Evolutionary conservation across 64 coral and sea anemone genomes (phyloP).

Genomic region (Montipora cactus): DNA sequence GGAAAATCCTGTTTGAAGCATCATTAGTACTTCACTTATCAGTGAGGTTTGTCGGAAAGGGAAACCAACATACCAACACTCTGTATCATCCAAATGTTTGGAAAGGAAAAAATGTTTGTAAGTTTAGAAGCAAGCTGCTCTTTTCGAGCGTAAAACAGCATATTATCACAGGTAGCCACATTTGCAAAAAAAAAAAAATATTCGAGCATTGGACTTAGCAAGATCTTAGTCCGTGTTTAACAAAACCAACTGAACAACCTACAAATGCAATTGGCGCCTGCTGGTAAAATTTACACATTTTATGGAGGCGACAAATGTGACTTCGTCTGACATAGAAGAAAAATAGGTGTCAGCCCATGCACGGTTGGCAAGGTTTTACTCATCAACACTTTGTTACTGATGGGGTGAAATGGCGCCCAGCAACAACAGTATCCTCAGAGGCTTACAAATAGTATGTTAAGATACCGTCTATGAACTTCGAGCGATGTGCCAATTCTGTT

Average conservation of each 20-base stretch:
- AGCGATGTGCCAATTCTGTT: neutral
- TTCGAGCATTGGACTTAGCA: no score
- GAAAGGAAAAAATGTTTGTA: no score
- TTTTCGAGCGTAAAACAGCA: no score
- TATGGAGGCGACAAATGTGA: neutral
- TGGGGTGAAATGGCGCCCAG: neutral
- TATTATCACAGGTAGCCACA: no score
- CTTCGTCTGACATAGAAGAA: conserved; percentile 3
- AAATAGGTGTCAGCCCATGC: neutral
- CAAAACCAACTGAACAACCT: neutral
- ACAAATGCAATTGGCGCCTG: neutral
- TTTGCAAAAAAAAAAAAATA: no score
- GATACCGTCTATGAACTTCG: neutral
- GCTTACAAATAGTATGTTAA: neutral
- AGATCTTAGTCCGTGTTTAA: neutral
- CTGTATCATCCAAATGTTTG: neutral
- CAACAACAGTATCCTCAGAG: neutral
- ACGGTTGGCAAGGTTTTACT: neutral
- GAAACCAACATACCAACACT: neutral
- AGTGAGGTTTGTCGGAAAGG: neutral
- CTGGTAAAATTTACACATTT: neutral
- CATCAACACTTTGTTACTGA: neutral
- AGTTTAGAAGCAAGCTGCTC: no score
- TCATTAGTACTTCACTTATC: neutral
- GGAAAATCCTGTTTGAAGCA: conserved; percentile 12